Conservation (phyloP, 2,888 invertebrate species). For the Trachelus iudaicus region DNA sequence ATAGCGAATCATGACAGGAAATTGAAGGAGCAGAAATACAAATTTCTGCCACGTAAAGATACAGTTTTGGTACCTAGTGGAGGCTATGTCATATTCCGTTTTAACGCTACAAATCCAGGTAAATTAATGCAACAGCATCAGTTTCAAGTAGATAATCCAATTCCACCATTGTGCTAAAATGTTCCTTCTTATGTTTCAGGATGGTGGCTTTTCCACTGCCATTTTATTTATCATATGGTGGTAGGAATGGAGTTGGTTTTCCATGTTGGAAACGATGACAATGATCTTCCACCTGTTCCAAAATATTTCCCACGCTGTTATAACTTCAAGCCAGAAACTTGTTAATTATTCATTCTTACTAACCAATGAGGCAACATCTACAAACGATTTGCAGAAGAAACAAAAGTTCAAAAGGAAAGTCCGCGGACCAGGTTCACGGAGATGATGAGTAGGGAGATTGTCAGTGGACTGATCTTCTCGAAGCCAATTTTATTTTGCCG, state of each 20-base stretch:
- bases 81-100: constrained; percentile 87
- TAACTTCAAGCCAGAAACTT: constrained; percentile 73
- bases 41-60: constrained; percentile 85
- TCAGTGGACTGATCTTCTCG: too few relatives aligned
- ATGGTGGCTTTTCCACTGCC: constrained; percentile 91
- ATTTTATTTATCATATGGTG: constrained; percentile 89
- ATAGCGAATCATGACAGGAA: constrained; percentile 84
- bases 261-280: constrained; percentile 83
- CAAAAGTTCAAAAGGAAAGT: too few relatives aligned
- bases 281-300: constrained; percentile 83
- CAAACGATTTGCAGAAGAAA: too few relatives aligned
- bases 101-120: constrained; percentile 88
- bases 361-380: too few relatives aligned
- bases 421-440: too few relatives aligned
- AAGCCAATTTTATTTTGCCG: too few relatives aligned
- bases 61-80: constrained; percentile 91
- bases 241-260: constrained; percentile 88
- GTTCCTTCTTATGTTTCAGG: constrained; percentile 61
- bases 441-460: too few relatives aligned
- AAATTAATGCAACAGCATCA: constrained; percentile 16
- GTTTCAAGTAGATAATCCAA: not conserved
- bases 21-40: constrained; percentile 81
- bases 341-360: too few relatives aligned
- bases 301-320: constrained; percentile 84
- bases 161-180: not conserved